A percentile compares a stretch with the other conserved stretches of the same genome.
These are phyloP conservation scores for Ostrea edulis DNA, from an alignment of 1,140 invertebrate genomes.

Conservation along the genomic window DNA sequence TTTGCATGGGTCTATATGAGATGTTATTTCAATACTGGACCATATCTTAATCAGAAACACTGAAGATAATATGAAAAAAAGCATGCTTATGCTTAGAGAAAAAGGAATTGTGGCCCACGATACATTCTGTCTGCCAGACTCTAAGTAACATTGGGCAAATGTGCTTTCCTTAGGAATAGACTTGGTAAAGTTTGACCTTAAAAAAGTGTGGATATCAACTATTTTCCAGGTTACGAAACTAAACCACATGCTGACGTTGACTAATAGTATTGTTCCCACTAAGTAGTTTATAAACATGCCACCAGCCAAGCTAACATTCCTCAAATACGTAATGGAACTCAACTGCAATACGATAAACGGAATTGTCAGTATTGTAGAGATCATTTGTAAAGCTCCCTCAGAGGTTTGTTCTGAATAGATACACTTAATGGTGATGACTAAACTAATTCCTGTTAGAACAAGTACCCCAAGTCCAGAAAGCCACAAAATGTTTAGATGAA, in stretches of 20 bases:
- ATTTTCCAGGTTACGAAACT: constrained; percentile 4
- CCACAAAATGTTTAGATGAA: background rate
- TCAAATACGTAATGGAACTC: background rate
- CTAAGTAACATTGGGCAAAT: background rate
- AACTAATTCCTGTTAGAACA: background rate
- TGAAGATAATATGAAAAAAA: background rate
- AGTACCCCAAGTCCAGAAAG: background rate
- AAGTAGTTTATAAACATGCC: background rate
- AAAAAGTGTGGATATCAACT: background rate
- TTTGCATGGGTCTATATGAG: background rate
- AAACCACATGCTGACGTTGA: background rate
- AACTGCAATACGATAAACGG: background rate
- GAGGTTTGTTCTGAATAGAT: background rate
- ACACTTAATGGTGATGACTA: background rate
- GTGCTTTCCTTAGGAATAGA: background rate
- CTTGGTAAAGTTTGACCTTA: background rate
- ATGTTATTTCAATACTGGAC: background rate
- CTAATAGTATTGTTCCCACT: background rate
- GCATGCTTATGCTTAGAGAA: background rate
- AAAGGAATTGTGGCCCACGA: background rate
- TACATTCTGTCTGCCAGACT: background rate
- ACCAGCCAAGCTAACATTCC: background rate
- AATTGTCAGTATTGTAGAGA: background rate
- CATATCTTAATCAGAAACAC: background rate
- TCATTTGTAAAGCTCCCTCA: background rate